Evolutionary conservation across 2,888 invertebrate species (phyloP).

Genomic region (Sisyra nigra): DNA sequence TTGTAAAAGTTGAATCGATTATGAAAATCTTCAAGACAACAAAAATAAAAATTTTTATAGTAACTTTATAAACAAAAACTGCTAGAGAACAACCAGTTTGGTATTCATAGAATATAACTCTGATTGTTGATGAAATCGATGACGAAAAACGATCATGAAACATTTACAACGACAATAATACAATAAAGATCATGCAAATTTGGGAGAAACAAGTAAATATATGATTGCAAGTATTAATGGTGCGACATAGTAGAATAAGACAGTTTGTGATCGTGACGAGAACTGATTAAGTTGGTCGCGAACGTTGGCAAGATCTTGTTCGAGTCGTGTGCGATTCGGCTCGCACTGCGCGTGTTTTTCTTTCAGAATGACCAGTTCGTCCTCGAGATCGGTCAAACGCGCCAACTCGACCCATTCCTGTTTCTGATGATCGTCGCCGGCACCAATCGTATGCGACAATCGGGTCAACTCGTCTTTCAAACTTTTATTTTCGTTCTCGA

Average conservation of each 20-base stretch:
- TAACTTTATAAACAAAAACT: too few species aligned
- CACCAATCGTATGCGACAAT: conserved; percentile 3
- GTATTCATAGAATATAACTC: too few species aligned
- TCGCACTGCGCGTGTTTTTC: conserved; percentile 50
- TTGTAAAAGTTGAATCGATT: too few species aligned
- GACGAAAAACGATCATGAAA: too few species aligned
- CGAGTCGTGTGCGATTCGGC: conserved; percentile 42
- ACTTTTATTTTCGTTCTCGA: not conserved
- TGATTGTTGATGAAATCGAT: too few species aligned
- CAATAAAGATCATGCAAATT: conserved; percentile 4
- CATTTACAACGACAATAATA: too few species aligned
- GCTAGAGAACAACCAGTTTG: too few species aligned
- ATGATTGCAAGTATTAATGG: conserved; percentile 39
- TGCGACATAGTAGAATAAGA: conserved; percentile 38
- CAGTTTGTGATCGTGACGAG: conserved; percentile 40
- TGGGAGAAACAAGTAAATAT: conserved; percentile 40
- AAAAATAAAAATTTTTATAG: too few species aligned
- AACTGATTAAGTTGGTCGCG: conserved; percentile 40
- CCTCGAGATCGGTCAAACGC: conserved; percentile 38
- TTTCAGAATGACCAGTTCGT: conserved; percentile 56
- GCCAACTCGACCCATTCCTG: conserved; percentile 18
- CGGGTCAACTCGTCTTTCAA: conserved; percentile 3
- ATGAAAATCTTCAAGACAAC: too few species aligned
- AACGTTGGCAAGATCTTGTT: conserved; percentile 39
- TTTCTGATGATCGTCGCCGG: conserved; percentile 31